Base-by-base conservation (phyloP, 2,797 vertebrate genomes). In the Chaenodraco wilsoni region DNA sequence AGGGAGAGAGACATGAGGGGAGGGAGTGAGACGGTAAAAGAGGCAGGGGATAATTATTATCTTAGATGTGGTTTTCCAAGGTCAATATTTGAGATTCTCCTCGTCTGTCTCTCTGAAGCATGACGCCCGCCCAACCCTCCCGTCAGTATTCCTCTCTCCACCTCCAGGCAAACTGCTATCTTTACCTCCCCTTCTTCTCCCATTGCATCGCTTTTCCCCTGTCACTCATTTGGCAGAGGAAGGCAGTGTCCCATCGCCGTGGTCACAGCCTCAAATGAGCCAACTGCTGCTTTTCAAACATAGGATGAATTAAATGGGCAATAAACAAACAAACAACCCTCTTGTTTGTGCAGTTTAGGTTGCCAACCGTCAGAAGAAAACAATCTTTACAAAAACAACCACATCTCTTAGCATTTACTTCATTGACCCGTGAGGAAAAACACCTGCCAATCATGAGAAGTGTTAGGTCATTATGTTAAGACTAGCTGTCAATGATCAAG, bases 381-480 rank as follows among this genome's bases (percentile, higher is more conserved):
- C 62, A 59, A 82, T 72, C 50, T 49, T 83, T 72, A 76, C 83
- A 84, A 79, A 70, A 84, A 83, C 33, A 37, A 81, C 54, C 57
- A 51, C 55, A 67, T 84, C 62, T 73, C 41, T 19, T 43, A 37
- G 19, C 55, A 46, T 15, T 72, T 70, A 81, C 74, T 85, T 89
- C 74, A 84, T 79, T 84, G 84, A 85, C 62, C 77, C 68, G 55
- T 79, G 64, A 81, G 82, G 79, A 76, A 85, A 86, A 88, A 88
- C 76, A 89, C 65, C 87, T 92, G 93, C 85, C 94, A 95, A 84
- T 94, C 92, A 93, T 68, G 66, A 82, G 74, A 88, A 88, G 77
- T 85, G 92, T 90, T 86, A 51, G 90, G 90, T 89, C 89, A 90
- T 94, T 93, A 94, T 90, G 75, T 90, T 88, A 83, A 84, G 93